phyloP scores from a whole-genome alignment of 2,797 vertebrate species.

The Alectoris magna region DNA sequence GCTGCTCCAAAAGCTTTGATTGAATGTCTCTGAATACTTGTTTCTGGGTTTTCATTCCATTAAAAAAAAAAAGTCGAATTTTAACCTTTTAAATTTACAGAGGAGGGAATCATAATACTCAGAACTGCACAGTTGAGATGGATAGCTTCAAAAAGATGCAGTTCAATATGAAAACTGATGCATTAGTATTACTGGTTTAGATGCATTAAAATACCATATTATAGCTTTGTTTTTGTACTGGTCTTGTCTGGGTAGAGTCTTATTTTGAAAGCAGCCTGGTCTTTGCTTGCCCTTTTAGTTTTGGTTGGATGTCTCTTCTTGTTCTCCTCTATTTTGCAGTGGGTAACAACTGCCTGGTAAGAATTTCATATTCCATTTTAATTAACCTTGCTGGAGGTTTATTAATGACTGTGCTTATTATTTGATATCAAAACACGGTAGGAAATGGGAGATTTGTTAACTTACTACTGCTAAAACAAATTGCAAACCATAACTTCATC shows the following conservation, averaged over 20 bases:
- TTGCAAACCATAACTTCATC: conserved; percentile 9
- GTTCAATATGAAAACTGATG: not conserved
- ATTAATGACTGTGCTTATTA: conserved; percentile 21
- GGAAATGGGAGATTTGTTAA: conserved; percentile 17
- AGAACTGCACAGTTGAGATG: not conserved
- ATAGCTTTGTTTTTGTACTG: not conserved
- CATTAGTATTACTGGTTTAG: not conserved
- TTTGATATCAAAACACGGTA: conserved; percentile 38
- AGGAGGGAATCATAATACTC: not conserved
- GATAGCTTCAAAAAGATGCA: not conserved
- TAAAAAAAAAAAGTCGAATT: not conserved
- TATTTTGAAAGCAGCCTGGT: not conserved
- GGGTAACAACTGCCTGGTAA: not conserved
- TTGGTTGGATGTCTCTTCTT: not conserved
- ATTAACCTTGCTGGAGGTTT: conserved; percentile 33
- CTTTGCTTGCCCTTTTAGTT: not conserved
- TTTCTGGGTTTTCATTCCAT: conserved; percentile 1
- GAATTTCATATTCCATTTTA: conserved; percentile 25
- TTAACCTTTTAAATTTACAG: not conserved
- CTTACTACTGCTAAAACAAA: conserved; percentile 42
- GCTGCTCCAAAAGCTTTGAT: not conserved
- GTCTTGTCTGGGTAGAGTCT: not conserved
- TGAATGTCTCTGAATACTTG: not conserved
- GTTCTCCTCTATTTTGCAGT: not conserved
- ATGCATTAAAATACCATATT: not conserved